Conservation (phyloP, 2,888 invertebrate species). For the Darwinula stevensoni region DNA sequence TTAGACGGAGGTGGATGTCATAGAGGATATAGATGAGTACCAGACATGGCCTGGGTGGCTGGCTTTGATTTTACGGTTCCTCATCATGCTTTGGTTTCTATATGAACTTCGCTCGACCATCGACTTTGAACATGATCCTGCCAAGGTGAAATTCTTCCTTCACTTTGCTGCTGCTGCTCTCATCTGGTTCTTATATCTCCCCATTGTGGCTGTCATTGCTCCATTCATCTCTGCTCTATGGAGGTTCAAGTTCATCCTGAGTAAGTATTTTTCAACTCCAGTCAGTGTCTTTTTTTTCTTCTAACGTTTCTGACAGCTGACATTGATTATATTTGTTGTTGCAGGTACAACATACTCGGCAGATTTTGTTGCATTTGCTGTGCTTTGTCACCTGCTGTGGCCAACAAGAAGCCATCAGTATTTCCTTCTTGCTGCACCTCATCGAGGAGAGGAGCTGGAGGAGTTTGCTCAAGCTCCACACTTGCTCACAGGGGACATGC, state of each 20-base stretch:
- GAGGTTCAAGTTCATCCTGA: conserved; percentile 74
- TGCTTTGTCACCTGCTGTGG: conserved; percentile 85
- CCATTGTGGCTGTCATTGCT: conserved; percentile 72
- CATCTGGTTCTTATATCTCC: conserved; percentile 93
- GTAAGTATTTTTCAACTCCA: too few species aligned
- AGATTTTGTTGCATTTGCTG: conserved; percentile 75
- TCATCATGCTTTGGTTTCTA: conserved; percentile 70
- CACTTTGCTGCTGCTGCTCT: conserved; percentile 91
- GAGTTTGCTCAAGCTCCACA: conserved; percentile 76
- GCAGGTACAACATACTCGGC: conserved; percentile 80
- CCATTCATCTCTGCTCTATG: conserved; percentile 76
- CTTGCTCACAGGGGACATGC: conserved; percentile 9
- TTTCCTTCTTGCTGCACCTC: conserved; percentile 34
- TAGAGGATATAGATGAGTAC: conserved; percentile 86
- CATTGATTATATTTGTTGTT: conserved; percentile 11
- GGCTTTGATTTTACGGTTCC: conserved; percentile 50
- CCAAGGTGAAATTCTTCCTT: conserved; percentile 66
- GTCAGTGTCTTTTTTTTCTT: conserved; percentile 6
- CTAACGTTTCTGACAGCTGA: conserved; percentile 1
- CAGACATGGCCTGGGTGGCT: conserved; percentile 95
- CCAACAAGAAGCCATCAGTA: conserved; percentile 78
- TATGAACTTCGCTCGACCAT: conserved; percentile 38
- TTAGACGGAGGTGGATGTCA: too few species aligned
- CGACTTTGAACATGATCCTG: conserved; percentile 43
- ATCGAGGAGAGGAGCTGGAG: conserved; percentile 41